Evolutionary conservation across 2,888 invertebrate species (phyloP), one percentile per base, ranked within the genome.

Genomic region (Venusia cambrica): DNA sequence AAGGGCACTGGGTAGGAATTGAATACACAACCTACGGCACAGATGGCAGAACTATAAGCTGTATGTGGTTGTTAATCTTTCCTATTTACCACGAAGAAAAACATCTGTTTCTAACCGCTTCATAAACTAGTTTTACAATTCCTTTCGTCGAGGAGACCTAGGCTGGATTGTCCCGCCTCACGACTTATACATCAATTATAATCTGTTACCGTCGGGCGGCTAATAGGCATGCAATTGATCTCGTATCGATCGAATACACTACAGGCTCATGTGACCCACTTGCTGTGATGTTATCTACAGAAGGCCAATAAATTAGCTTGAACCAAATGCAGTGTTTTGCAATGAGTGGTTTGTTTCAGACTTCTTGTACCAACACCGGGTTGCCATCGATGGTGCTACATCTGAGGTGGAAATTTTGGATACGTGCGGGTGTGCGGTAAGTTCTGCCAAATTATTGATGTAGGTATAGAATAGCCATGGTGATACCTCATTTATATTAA

Each of bases 341-440:
- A 29, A 29, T 9, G 20, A 6, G 12, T 6, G 8, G 5, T 52
- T 73, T 63, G 61, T 64, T 65, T 39, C 91, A 93, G 93, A 93
- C 89, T 92, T 93, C 72, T 89, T 93, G 39, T 94, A 94, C 73
- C 90, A 93, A 65, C 93, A 94, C 71, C 91, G 91, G 56, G 92
- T 93, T 44, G 91, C 92, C 44, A 92, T 93, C 70, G 93, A 93
- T 68, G 92, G 91, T 62, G 92, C 91, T 46, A 90, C 91, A 42
- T 92, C 93, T 40, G 93, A 93, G 80, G 91, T 93, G 53, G 94
- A 93, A 83, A 92, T 92, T 61, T 85, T 92, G 77, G 94, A 93
- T 76, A 93, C 92, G 45, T 93, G 93, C 57, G 93, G 92, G 73
- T 93, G 92, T 83, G 92, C 91, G 88, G 94, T 94, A 88, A 91